phyloP scores from a whole-genome alignment of 2,113 vertebrate genomes.

The Cyrtonyx montezumae region DNA sequence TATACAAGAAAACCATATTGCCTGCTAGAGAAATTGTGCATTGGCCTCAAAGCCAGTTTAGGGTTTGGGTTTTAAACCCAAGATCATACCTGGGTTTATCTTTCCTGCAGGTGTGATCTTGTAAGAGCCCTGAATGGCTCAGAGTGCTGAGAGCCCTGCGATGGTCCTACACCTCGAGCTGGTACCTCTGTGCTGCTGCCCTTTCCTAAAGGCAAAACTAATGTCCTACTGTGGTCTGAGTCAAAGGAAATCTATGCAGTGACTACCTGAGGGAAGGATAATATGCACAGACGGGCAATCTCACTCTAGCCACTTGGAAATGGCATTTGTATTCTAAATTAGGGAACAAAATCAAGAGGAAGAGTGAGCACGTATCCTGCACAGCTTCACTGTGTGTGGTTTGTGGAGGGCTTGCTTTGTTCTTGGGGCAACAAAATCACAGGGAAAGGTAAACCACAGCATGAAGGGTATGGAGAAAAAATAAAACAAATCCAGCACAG shows the following conservation, averaged over 20 bases:
- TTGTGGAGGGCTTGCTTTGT: not conserved
- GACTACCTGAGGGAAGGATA: not conserved
- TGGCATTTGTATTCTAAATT: not conserved
- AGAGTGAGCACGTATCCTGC: not conserved
- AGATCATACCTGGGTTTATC: not conserved
- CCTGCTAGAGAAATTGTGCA: not conserved
- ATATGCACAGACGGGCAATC: not conserved
- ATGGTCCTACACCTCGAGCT: not conserved
- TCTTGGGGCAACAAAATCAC: not conserved
- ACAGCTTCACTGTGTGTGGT: not conserved
- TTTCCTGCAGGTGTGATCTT: not conserved
- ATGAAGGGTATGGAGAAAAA: not conserved
- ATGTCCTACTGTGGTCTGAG: not conserved
- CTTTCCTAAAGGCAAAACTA: not conserved
- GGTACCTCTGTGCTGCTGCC: not conserved
- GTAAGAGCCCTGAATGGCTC: not conserved
- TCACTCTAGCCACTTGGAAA: not conserved
- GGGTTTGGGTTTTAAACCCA: not conserved
- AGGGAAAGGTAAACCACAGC: not conserved
- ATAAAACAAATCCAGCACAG: not conserved
- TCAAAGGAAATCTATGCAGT: not conserved
- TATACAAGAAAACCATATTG: conserved; percentile 16
- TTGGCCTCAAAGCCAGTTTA: not conserved
- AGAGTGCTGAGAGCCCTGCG: not conserved
- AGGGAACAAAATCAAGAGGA: not conserved